Base-by-base conservation (phyloP, 2,113 vertebrate genomes). In the Trichechus manatus region DNA sequence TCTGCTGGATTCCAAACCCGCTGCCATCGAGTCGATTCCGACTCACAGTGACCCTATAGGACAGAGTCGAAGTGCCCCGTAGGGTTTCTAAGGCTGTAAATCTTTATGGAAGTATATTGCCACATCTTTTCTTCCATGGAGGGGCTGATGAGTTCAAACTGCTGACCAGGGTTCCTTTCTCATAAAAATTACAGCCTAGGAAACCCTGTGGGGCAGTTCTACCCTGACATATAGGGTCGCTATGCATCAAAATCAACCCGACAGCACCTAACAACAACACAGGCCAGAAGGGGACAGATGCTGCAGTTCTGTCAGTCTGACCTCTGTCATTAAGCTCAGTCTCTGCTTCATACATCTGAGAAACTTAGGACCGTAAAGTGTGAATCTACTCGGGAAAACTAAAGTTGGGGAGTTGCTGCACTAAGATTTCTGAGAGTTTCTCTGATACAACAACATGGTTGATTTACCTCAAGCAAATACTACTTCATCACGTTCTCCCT, bases 361-460 rank as follows among this genome's bases (percentile, higher is more conserved):
- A 77, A 64, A 90, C 53, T 90, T 4, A 77, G 64, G 78, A 90
- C 66, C 7, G 1, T 70, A 59, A 93, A 44, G 44, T 85, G 0
- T 85, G 88, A 91, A 86, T 94, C 74, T 44, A 68, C 14, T 29
- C 31, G 53, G 33, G 64, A 64, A 92, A n/a, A 59, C 86, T 88
- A 56, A 84, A 95, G 42, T 36, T 72, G 61, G 47, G 33, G 47
- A n/a, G 89, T 47, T 50, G 5, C 31, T 70, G 4, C 0, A 22
- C 31, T 84, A 59, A 91, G 33, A 50, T 81, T 86, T 82, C 9
- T 75, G 85, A 79, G 64, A 70, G 44, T 80, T 96, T 86, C 42
- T 84, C 56, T 66, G 39, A 61, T 89, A 5, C 5, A 90, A 2
- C 8, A n/a, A 1, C 3, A 13, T 66, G 42, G 27, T 79, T 90